A percentile compares a stretch with the other conserved stretches of the same genome.
These are phyloP conservation scores for Dendrocincla fuliginosa DNA, from an alignment of 2,797 vertebrate genomes.

Conservation along the genomic window DNA sequence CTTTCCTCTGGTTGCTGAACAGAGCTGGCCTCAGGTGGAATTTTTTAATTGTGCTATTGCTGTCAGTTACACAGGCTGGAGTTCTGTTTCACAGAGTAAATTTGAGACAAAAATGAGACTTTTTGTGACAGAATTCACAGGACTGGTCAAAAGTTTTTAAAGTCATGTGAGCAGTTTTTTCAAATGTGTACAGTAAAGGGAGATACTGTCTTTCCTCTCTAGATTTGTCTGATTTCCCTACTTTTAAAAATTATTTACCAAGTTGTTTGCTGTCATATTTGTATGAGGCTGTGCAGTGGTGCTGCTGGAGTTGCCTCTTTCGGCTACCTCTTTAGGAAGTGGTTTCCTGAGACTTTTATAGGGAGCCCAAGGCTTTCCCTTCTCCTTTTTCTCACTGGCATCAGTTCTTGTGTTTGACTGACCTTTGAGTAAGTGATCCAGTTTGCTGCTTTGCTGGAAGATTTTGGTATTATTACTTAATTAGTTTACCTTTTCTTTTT, in stretches of 20 bases:
- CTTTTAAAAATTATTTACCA: background rate
- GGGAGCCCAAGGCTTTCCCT: background rate
- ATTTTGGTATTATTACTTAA: background rate
- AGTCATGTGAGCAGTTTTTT: background rate
- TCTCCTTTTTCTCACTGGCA: background rate
- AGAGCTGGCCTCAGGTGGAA: conserved; percentile 54
- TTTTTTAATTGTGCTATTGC: conserved; percentile 32
- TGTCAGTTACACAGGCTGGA: background rate
- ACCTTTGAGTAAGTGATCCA: background rate
- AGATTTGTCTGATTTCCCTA: background rate
- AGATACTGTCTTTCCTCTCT: background rate
- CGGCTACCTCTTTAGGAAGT: background rate
- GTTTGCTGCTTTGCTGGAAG: background rate
- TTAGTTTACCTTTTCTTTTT: background rate
- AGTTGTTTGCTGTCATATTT: background rate
- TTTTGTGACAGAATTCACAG: background rate
- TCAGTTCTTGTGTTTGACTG: background rate
- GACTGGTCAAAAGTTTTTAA: background rate
- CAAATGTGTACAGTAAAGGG: background rate
- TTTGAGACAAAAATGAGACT: background rate
- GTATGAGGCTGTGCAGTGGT: background rate
- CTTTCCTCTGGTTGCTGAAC: conserved; percentile 2
- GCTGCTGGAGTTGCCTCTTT: background rate
- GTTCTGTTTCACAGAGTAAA: background rate
- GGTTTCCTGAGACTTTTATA: background rate